Evolutionary conservation across 2,888 invertebrate genomes (phyloP).

Genomic region (Apoda limacodes): DNA sequence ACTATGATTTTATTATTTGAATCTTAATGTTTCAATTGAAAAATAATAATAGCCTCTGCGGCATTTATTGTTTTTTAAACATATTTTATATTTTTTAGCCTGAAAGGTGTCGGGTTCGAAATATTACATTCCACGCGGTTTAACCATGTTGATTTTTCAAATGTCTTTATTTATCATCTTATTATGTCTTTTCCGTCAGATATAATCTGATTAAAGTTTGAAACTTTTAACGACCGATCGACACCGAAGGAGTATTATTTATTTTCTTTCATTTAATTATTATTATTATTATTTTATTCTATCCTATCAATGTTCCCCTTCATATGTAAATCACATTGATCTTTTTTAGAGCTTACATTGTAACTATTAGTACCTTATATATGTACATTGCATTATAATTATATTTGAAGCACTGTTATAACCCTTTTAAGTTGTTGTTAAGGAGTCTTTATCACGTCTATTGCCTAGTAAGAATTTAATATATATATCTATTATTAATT

Average conservation of each 20-base stretch:
- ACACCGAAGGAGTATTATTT: slow-evolving; percentile 12
- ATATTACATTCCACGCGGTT: slow-evolving; percentile 65
- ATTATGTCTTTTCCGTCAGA: slow-evolving; percentile 37
- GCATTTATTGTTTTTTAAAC: slow-evolving; percentile 2
- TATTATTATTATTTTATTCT: slow-evolving; percentile 14
- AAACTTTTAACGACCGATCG: slow-evolving; percentile 35
- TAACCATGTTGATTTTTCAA: slow-evolving; percentile 56
- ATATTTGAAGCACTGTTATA: slow-evolving; percentile 65
- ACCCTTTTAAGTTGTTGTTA: slow-evolving; percentile 65
- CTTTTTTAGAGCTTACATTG: slow-evolving; percentile 54
- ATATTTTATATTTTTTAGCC: slow-evolving; percentile 40
- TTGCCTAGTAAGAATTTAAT: slow-evolving; percentile 66
- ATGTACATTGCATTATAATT: slow-evolving; percentile 52
- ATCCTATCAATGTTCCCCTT: slow-evolving; percentile 15
- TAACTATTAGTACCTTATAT: slow-evolving; percentile 54
- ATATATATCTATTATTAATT: slow-evolving; percentile 52
- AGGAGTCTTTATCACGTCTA: slow-evolving; percentile 66
- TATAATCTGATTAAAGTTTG: slow-evolving; percentile 53
- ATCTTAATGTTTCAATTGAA: too few relatives aligned
- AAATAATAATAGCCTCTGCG: neutral
- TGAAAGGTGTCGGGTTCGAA: slow-evolving; percentile 66
- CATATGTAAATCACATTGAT: slow-evolving; percentile 35
- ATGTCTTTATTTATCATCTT: slow-evolving; percentile 9
- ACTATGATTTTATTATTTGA: too few relatives aligned
- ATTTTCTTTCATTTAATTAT: slow-evolving; percentile 15